phyloP scores from a whole-genome alignment of 2,888 invertebrate genomes.

The Norana najaformis region DNA sequence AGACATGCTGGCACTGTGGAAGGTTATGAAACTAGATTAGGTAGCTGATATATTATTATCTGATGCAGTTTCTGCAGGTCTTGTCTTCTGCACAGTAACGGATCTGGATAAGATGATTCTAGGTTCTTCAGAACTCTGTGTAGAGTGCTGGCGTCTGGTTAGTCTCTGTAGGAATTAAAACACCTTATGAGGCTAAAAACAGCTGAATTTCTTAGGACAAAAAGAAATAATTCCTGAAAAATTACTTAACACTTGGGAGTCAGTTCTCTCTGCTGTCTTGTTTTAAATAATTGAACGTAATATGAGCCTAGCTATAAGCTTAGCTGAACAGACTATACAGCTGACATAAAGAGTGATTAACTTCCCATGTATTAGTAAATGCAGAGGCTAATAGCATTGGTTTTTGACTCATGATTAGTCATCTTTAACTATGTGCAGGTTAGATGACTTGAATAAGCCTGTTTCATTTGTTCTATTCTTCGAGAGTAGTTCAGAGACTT shows the following conservation, averaged over 20 bases:
- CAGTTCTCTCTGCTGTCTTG: neutral
- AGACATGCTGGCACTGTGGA: neutral
- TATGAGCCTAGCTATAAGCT: neutral
- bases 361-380: neutral
- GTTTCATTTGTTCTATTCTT: neutral
- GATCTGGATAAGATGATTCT: neutral
- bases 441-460: neutral
- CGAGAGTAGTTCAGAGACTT: neutral
- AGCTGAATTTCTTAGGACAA: neutral
- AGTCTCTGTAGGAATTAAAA: neutral
- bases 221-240: neutral
- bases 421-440: neutral
- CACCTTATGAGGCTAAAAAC: neutral
- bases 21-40: neutral
- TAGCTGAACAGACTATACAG: neutral
- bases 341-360: neutral
- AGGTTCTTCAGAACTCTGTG: neutral
- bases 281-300: neutral
- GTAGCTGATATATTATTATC: neutral
- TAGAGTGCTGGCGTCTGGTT: constrained; percentile 2
- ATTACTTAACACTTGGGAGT: neutral
- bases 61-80: neutral
- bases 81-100: neutral
- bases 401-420: neutral
- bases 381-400: neutral